Conservation (phyloP, 2,113 vertebrate genomes). For the Mola mola region DNA sequence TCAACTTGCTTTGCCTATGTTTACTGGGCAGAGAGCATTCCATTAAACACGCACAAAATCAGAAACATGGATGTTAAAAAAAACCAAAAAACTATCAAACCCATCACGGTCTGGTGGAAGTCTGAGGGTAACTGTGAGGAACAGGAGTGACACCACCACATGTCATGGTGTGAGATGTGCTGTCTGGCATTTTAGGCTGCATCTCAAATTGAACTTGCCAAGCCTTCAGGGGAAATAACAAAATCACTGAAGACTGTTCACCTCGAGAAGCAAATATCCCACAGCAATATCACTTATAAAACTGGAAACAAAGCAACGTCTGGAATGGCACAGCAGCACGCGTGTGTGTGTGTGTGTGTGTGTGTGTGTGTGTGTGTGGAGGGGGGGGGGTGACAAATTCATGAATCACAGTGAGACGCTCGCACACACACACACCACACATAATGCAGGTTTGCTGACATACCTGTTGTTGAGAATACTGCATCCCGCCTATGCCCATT, state of each 20-base stretch:
- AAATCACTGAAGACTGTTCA: conserved; percentile 42
- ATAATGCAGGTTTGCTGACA: conserved; percentile 22
- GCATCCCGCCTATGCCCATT: conserved; percentile 89
- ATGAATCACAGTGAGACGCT: background rate
- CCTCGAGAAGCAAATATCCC: conserved; percentile 38
- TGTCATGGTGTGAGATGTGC: conserved; percentile 51
- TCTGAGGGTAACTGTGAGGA: conserved; percentile 52
- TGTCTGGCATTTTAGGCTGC: conserved; percentile 59
- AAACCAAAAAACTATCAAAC: conserved; percentile 48
- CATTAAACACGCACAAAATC: conserved; percentile 5
- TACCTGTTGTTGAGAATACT: conserved; percentile 97
- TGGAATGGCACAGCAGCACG: background rate
- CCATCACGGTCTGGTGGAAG: conserved; percentile 23
- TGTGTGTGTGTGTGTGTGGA: too few species aligned
- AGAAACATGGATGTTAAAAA: too few species aligned
- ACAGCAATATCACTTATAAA: conserved; percentile 43
- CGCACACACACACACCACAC: too few species aligned
- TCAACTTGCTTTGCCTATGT: conserved; percentile 40
- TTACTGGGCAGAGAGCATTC: conserved; percentile 46
- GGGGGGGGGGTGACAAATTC: conserved; percentile 1
- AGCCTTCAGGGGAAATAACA: conserved; percentile 54
- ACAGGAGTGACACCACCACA: conserved; percentile 62
- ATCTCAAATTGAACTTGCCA: conserved; percentile 64
- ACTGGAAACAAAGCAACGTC: conserved; percentile 15
- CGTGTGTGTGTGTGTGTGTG: too few species aligned